Base-by-base conservation (phyloP, 1,140 invertebrate genomes). In the Sesamia nonagrioides region DNA sequence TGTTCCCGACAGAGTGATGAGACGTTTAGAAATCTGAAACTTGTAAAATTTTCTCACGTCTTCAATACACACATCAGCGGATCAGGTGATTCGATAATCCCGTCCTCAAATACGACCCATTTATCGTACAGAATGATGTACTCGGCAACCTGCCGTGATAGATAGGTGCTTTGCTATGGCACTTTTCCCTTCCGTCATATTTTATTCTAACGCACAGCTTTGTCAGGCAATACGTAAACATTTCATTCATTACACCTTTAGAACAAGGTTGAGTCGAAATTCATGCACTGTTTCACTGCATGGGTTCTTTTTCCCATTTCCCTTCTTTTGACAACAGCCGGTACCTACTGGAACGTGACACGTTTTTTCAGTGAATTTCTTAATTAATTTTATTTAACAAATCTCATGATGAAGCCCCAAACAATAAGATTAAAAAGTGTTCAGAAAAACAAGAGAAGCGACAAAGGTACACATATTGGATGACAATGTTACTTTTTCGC, bases 301-400 rank as follows among this genome's bases (percentile, higher is more conserved):
- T 52, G 5, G 15, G 17, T 52, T 52, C 37, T 58, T 50, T 33
- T 13, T 69, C 8, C 15, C 37, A 27, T 68, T 68, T 15, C 9
- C 61, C 18, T 27, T 50, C 13, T 69, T 48, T 48, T 69, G 56
- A 40, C 18, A 37, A 66, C 7, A 63, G 17, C 61, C 52, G n/a
- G n/a, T n/a, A n/a, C n/a, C n/a, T n/a, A n/a, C n/a, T 13, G 54
- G 13, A 71, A 72, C 40, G 58, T 75, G 40, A 48, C 42, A 66
- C n/a, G 56, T 60, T 33, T 75, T 75, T 76, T 54, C 27, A 45
- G 52, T 68, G 42, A 60, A 63, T 15, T 54, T 58, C 42, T 42
- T 72, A 79, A 81, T 78, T 80, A 81, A 81, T 84, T 81, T 71
- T 72, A 45, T 56, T 60, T 79, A 81, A 82, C 78, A 58, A 80